Base-by-base conservation (phyloP, 2,888 invertebrate genomes). In the Drosophila greeni region DNA sequence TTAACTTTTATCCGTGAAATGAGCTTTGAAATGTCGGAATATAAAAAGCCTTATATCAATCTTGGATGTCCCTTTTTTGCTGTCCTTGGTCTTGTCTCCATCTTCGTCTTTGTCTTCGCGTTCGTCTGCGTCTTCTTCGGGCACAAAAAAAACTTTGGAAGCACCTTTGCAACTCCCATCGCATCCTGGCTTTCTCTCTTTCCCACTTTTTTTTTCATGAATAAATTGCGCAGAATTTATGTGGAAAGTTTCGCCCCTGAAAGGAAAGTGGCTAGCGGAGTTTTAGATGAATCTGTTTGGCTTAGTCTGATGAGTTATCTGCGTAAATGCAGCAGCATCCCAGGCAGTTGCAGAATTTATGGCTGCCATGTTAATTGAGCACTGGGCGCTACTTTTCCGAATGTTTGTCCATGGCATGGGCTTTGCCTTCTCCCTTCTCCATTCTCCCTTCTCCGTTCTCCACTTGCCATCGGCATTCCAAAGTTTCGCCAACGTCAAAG, bases 181-280 rank as follows among this genome's bases (percentile, higher is more conserved):
- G 29, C 45, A 40, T 29, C 36, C 53, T 29, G 23, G 16, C 61
- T 12, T 31, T 43, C 34, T 31, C 49, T 40, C 52, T 62, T 60
- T 64, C 18, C 11, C 51, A 33, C n/a, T 65, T 70, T 67, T 71
- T 20, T 55, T 36, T 81, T 69, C 73, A 81, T 82, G 82, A 82
- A 82, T 82, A 82, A 82, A 82, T 82, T 82, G 79, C 81, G 74
- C 74, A 79, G 77, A 82, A 82, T 82, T 82, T 82, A 82, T 82
- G 81, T 74, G 75, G 51, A 82, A 82, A 82, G 81, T 82, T 82
- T 82, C 16, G 48, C 34, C 68, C 66, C 65, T 65, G 68, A 79
- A 81, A 81, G 70, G 79, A 80, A 81, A 80, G 79, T 80, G 79
- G 79, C 79, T 76, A 76, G 81, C 79, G 70, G 75, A 80, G 81